These are phyloP conservation scores for Plutella xylostella DNA, from an alignment of 2,888 invertebrate species.

Conservation along the genomic window DNA sequence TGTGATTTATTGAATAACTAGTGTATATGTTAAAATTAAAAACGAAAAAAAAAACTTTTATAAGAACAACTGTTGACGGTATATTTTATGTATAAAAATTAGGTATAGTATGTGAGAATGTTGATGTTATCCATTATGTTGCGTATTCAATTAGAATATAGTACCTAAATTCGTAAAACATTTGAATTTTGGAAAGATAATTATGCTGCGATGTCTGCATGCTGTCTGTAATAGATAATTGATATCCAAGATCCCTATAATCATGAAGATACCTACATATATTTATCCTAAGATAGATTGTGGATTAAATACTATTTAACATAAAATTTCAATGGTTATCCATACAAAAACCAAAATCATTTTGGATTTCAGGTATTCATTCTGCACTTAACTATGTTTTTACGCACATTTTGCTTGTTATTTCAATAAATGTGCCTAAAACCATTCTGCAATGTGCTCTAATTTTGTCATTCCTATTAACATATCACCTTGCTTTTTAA, in stretches of 20 bases:
- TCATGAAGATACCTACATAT: neutral
- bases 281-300: too few relatives aligned
- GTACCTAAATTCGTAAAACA: neutral
- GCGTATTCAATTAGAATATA: neutral
- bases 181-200: neutral
- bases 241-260: neutral
- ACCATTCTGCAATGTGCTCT: too few relatives aligned
- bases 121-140: slow-evolving; percentile 18
- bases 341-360: too few relatives aligned
- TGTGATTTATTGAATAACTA: slow-evolving; percentile 25
- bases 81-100: slow-evolving; percentile 46
- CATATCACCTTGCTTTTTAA: too few relatives aligned
- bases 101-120: slow-evolving; percentile 31
- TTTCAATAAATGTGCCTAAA: too few relatives aligned
- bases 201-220: neutral
- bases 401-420: too few relatives aligned
- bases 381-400: too few relatives aligned
- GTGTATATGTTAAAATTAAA: slow-evolving; percentile 38
- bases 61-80: slow-evolving; percentile 40
- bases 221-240: slow-evolving; percentile 19
- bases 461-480: too few relatives aligned
- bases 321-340: too few relatives aligned
- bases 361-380: too few relatives aligned
- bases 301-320: too few relatives aligned
- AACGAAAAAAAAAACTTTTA: slow-evolving; percentile 31